Evolutionary conservation across 2,888 invertebrate genomes (phyloP), one percentile per base, ranked within the genome.

Genomic region (Mythimna loreyi): DNA sequence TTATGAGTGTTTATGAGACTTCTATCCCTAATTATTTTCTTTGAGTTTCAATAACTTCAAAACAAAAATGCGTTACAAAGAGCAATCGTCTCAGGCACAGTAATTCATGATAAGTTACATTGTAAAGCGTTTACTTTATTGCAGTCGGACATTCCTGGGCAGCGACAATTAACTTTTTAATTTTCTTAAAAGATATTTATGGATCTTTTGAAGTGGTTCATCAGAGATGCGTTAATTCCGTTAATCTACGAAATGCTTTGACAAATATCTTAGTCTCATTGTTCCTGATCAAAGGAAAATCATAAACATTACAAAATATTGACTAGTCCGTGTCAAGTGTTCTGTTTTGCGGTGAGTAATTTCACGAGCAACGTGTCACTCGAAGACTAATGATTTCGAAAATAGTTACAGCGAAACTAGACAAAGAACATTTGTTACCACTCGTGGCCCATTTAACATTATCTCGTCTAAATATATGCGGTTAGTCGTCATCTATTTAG

Each of bases 301-400:
- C 90, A 93, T 95, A 94, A 95, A 94, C 87, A 90, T 81, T 86
- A 90, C 88, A 90, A 93, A 91, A 92, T 94, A 94, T 94, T 92
- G 92, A 92, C 86, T 85, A 78, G 72, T 77, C 82, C 81, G 87
- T 89, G 92, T 92, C 93, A 93, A 90, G 87, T 92, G 86, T 92
- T 92, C 91, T 84, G 90, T 88, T 88, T 84, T 86, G 87, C 88
- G 86, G 89, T 91, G 91, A 93, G 89, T 92, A 92, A 93, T 92
- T 90, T 89, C 87, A 88, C 86, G 79, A 89, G 86, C 83, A 82
- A 79, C 87, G 79, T 90, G 89, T 89, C 91, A 86, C 86, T 86
- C 83, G 78, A 81, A 86, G 86, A 88, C 89, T 92, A 92, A 93
- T 91, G 89, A 90, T 87, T 90, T 87, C 90, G 72, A 89, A 93